Conservation (phyloP, 92 coral and sea anemone genomes). For the Palythoa caribaeorum region DNA sequence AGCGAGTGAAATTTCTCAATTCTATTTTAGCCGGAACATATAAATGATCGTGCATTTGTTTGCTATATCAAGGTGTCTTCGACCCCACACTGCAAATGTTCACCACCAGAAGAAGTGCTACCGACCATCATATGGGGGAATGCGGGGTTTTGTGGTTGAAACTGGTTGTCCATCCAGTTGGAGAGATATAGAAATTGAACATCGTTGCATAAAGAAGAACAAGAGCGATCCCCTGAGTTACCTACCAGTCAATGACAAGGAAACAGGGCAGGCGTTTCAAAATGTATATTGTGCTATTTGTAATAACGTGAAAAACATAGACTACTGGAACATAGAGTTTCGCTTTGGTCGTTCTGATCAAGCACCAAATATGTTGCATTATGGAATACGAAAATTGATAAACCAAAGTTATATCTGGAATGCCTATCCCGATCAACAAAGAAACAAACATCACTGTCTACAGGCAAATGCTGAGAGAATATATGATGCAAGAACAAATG, state of each 20-base stretch:
- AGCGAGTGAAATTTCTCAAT: too few species aligned
- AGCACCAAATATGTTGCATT: not conserved
- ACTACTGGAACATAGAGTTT: not conserved
- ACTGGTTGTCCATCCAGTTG: not conserved
- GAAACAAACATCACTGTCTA: not conserved
- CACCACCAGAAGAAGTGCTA: too few species aligned
- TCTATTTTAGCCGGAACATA: too few species aligned
- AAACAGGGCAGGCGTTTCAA: not conserved
- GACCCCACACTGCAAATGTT: too few species aligned
- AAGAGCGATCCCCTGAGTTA: not conserved
- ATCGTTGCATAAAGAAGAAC: not conserved
- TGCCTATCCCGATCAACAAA: not conserved
- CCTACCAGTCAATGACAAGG: not conserved
- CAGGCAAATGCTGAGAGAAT: not conserved
- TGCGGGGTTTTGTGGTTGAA: not conserved
- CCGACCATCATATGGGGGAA: too few species aligned
- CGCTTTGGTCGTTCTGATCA: not conserved
- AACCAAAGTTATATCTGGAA: not conserved
- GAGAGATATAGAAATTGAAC: not conserved
- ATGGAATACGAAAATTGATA: not conserved
- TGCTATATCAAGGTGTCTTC: too few species aligned
- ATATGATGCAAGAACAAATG: not conserved
- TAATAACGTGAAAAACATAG: not conserved
- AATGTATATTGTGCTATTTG: constrained; percentile 1
- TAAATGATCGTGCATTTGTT: too few species aligned